These are phyloP conservation scores for Drosophila lowei DNA, from an alignment of 1,140 invertebrate genomes.

Conservation along the genomic window DNA sequence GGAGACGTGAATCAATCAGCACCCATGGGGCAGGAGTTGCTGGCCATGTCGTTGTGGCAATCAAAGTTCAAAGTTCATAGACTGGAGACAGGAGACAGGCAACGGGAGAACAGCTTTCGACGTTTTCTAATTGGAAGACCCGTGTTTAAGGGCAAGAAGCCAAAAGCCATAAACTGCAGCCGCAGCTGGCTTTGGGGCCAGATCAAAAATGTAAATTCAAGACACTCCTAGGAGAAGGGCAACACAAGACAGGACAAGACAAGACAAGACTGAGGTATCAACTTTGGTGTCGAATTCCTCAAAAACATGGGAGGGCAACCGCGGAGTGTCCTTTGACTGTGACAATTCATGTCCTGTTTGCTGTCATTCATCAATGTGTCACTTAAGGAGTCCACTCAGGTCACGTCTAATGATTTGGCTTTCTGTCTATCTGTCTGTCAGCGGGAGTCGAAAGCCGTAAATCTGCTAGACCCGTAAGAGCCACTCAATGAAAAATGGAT, in stretches of 20 bases:
- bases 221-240: not conserved
- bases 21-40: not conserved
- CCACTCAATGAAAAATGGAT: not conserved
- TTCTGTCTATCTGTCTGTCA: constrained; percentile 42
- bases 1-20: constrained; percentile 50
- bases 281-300: no score
- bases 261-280: not conserved
- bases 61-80: constrained; percentile 50
- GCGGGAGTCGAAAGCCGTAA: constrained; percentile 30
- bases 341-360: not conserved
- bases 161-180: constrained; percentile 57
- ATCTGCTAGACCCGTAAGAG: constrained; percentile 26
- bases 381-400: constrained; percentile 53
- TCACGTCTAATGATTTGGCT: constrained; percentile 50
- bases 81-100: not conserved
- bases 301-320: constrained; percentile 2
- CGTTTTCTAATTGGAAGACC: not conserved
- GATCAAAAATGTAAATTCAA: constrained; percentile 36
- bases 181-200: constrained; percentile 24
- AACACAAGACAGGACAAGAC: not conserved
- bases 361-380: constrained; percentile 68
- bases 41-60: constrained; percentile 6
- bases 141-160: not conserved
- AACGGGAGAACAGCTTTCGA: constrained; percentile 20
- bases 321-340: constrained; percentile 18